phyloP scores from a whole-genome alignment of 2,797 vertebrate species.

The Cygnus olor region DNA sequence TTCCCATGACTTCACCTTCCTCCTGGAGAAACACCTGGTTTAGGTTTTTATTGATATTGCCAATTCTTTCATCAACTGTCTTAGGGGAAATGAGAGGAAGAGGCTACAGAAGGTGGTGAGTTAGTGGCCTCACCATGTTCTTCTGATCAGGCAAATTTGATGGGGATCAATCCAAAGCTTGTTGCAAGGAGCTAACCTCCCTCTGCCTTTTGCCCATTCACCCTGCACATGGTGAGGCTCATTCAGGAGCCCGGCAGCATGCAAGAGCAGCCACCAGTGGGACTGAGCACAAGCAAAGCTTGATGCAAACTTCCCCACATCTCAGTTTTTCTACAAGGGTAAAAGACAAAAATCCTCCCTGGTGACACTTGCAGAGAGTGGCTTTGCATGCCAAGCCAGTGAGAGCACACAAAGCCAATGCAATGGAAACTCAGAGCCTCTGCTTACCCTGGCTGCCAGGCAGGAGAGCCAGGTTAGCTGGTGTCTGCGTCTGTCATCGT shows the following conservation, averaged over 20 bases:
- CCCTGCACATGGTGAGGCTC: background rate
- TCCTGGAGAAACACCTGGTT: background rate
- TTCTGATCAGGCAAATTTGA: background rate
- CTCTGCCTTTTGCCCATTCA: fast-evolving
- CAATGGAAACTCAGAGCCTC: background rate
- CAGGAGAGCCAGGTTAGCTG: background rate
- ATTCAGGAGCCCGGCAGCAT: background rate
- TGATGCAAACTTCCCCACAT: background rate
- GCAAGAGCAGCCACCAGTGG: background rate
- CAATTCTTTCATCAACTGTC: background rate
- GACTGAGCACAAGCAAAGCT: background rate
- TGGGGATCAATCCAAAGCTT: background rate
- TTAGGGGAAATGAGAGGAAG: fast-evolving
- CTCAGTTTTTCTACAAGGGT: background rate
- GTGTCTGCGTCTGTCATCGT: fast-evolving
- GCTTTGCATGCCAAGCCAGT: background rate
- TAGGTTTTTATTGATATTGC: background rate
- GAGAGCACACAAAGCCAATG: background rate
- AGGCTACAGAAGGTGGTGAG: background rate
- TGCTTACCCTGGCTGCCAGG: background rate
- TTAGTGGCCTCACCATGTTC: background rate
- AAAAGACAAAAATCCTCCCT: background rate
- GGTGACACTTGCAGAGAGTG: background rate
- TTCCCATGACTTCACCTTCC: background rate
- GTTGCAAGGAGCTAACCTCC: background rate